Percentiles rank a stretch among this genome's conserved stretches.
Conservation (phyloP, 2,888 invertebrate species). For the Laothoe populi region DNA sequence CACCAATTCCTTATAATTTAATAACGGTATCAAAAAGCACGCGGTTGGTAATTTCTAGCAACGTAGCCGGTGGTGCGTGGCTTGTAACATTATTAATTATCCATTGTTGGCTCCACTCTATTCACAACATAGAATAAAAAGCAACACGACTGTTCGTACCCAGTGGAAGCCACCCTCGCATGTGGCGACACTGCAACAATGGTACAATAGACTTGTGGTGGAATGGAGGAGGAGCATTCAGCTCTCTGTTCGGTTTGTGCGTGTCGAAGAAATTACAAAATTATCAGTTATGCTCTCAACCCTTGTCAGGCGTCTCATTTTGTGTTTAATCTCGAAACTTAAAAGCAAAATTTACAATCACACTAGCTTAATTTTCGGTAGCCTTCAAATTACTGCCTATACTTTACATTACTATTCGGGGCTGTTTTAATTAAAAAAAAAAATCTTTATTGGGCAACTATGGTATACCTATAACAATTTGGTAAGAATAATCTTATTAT, state of each 20-base stretch:
- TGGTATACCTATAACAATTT: too few species aligned
- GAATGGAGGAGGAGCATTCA: slow-evolving; percentile 23
- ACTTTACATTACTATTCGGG: too few species aligned
- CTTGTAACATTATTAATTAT: slow-evolving; percentile 48
- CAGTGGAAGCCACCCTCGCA: slow-evolving; percentile 23
- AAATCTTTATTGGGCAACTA: too few species aligned
- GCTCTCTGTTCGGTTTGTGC: slow-evolving; percentile 17
- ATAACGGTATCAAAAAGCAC: slow-evolving; percentile 23
- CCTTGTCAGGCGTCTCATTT: slow-evolving; percentile 6
- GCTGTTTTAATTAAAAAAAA: too few species aligned
- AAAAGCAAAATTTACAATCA: neutral
- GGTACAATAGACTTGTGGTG: slow-evolving; percentile 23
- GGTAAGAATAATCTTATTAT: too few species aligned
- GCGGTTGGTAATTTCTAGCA: slow-evolving; percentile 36
- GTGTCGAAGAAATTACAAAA: slow-evolving; percentile 22
- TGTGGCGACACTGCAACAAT: slow-evolving; percentile 23
- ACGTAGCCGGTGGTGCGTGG: slow-evolving; percentile 42
- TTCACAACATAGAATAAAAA: slow-evolving; percentile 25
- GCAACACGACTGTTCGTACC: slow-evolving; percentile 23
- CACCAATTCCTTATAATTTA: slow-evolving; percentile 30
- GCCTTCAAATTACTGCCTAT: too few species aligned
- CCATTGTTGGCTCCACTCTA: slow-evolving; percentile 40
- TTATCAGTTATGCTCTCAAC: slow-evolving; percentile 14
- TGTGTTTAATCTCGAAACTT: neutral
- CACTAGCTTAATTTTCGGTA: neutral